Conservation (phyloP, 2,113 vertebrate genomes). For the Prionailurus bengalensis region DNA sequence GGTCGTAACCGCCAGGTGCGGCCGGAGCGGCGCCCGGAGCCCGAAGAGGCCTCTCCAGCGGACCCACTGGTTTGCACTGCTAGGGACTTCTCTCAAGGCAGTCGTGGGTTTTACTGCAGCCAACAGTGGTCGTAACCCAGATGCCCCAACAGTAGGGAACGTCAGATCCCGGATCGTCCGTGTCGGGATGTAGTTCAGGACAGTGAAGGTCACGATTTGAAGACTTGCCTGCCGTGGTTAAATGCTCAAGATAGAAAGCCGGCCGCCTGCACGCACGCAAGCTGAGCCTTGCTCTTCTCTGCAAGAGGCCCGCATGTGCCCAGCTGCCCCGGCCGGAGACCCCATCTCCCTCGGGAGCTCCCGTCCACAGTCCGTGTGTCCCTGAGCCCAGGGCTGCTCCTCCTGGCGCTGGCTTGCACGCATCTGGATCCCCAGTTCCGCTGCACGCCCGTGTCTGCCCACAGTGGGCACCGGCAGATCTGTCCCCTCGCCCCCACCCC, state of each 20-base stretch:
- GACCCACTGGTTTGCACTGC: fast-evolving
- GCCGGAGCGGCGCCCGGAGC: neutral
- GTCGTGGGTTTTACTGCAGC: fast-evolving
- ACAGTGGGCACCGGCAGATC: neutral
- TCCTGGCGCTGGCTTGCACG: fast-evolving
- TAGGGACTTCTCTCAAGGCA: neutral
- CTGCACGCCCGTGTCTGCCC: fast-evolving
- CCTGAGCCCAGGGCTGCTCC: neutral
- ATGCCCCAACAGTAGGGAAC: fast-evolving
- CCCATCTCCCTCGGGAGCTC: neutral
- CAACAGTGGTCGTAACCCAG: fast-evolving
- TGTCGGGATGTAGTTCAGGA: fast-evolving
- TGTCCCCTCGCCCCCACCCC: fast-evolving
- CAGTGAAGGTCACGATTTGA: no score
- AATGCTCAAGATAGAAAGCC: no score
- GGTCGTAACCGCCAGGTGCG: neutral
- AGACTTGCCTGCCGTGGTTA: neutral
- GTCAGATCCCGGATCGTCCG: fast-evolving
- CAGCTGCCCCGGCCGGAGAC: neutral
- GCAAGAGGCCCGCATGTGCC: neutral
- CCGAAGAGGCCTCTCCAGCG: fast-evolving
- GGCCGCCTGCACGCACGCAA: fast-evolving
- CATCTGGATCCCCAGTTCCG: fast-evolving
- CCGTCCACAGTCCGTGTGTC: neutral
- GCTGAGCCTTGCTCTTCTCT: neutral